phyloP scores from a whole-genome alignment of 2,888 invertebrate species.

The Dasypolia templi region DNA sequence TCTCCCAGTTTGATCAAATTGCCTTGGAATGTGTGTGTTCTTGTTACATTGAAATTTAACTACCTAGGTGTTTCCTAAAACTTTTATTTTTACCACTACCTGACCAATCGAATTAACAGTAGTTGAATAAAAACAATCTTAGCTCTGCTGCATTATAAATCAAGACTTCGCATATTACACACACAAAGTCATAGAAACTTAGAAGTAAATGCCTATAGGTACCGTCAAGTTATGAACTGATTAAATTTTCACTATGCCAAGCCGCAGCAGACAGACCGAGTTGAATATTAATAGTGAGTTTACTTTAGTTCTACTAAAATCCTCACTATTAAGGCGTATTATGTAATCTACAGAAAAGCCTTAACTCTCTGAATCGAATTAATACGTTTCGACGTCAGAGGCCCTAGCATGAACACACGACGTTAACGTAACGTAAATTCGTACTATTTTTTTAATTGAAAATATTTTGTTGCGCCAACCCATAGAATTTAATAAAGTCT shows the following conservation, averaged over 20 bases:
- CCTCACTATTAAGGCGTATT: conserved; percentile 8
- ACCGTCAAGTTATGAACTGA: conserved; percentile 40
- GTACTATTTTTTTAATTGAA: not conserved
- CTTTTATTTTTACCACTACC: not conserved
- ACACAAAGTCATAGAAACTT: conserved; percentile 20
- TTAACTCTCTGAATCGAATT: conserved; percentile 39
- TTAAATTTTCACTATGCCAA: conserved; percentile 52
- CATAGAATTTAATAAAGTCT: not conserved
- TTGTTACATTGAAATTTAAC: not conserved
- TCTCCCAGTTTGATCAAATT: not conserved
- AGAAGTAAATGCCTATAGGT: conserved; percentile 18
- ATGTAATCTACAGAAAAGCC: conserved; percentile 32
- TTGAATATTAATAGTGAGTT: conserved; percentile 51
- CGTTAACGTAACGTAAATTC: not conserved
- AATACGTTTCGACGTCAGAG: conserved; percentile 17
- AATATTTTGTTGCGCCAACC: not conserved
- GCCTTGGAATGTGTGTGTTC: not conserved
- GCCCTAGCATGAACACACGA: not conserved
- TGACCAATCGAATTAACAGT: not conserved
- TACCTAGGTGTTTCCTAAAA: not conserved
- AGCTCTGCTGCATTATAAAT: conserved; percentile 12
- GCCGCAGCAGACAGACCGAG: conserved; percentile 13
- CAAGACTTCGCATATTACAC: conserved; percentile 1
- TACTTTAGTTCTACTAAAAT: conserved; percentile 37
- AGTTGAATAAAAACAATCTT: no score